Conservation (phyloP, 2,113 vertebrate genomes). For the Hyla sarda region DNA sequence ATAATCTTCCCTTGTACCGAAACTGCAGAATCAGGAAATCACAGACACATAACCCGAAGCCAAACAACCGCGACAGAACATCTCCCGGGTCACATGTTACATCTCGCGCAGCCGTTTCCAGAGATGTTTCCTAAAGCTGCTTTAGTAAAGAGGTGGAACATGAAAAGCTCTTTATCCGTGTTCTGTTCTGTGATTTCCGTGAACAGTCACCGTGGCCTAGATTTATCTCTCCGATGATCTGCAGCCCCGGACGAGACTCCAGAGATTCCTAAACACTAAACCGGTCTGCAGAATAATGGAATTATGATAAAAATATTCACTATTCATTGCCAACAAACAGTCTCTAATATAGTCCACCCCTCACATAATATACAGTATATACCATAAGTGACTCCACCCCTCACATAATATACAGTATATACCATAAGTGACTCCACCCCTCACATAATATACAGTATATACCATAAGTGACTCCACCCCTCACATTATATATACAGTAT, state of each 20-base stretch:
- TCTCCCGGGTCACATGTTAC: not conserved
- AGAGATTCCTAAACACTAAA: constrained; percentile 22
- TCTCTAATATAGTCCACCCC: too few relatives aligned
- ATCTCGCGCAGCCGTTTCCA: not conserved
- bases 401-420: too few relatives aligned
- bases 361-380: too few relatives aligned
- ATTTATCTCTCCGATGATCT: not conserved
- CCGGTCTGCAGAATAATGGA: not conserved
- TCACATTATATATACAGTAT: too few relatives aligned
- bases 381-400: too few relatives aligned
- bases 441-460: too few relatives aligned
- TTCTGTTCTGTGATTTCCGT: not conserved
- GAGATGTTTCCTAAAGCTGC: constrained; percentile 28
- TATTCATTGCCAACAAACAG: too few relatives aligned
- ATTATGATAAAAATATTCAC: not conserved
- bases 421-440: too few relatives aligned
- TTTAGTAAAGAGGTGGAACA: constrained; percentile 25
- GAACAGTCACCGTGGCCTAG: not conserved
- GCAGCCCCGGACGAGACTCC: not conserved
- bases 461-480: too few relatives aligned
- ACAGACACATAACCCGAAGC: not conserved
- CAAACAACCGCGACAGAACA: not conserved
- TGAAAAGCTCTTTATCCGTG: constrained; percentile 30
- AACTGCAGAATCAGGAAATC: not conserved
- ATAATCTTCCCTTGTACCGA: not conserved